Evolutionary conservation across 2,888 invertebrate species (phyloP).

Genomic region (Cotesia congregata): DNA sequence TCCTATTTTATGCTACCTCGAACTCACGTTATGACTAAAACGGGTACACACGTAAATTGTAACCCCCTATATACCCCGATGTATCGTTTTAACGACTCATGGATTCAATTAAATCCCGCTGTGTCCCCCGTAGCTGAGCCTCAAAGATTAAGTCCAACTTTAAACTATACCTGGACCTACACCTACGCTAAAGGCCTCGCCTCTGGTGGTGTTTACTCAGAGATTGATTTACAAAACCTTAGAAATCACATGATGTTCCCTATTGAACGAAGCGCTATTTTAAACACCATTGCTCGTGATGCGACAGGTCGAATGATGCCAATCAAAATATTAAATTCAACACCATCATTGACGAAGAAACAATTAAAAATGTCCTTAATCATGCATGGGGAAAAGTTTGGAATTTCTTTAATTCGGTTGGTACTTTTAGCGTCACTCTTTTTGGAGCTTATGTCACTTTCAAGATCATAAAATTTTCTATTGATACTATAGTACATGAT

Average conservation of each 20-base stretch:
- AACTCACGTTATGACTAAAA: not conserved
- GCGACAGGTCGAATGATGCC: not conserved
- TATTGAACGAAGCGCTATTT: conserved; percentile 4
- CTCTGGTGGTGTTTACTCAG: too few relatives aligned
- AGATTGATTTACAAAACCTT: too few relatives aligned
- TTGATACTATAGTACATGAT: conserved; percentile 31
- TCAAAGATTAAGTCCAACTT: too few relatives aligned
- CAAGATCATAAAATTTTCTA: conserved; percentile 16
- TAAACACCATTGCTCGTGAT: conserved; percentile 24
- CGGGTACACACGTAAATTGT: not conserved
- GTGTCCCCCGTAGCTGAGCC: too few relatives aligned
- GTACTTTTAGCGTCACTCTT: not conserved
- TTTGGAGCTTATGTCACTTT: not conserved
- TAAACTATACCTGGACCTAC: too few relatives aligned
- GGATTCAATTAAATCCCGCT: too few relatives aligned
- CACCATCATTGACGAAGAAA: not conserved
- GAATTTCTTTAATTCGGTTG: not conserved
- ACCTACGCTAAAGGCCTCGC: too few relatives aligned
- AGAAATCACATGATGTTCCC: too few relatives aligned
- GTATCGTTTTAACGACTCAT: not conserved
- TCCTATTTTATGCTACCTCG: not conserved
- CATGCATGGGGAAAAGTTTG: conserved; percentile 11
- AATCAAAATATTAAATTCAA: conserved; percentile 2
- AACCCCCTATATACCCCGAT: not conserved
- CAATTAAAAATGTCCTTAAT: not conserved